Base-by-base conservation (phyloP, 1,140 invertebrate genomes). In the Conus betulinus region DNA sequence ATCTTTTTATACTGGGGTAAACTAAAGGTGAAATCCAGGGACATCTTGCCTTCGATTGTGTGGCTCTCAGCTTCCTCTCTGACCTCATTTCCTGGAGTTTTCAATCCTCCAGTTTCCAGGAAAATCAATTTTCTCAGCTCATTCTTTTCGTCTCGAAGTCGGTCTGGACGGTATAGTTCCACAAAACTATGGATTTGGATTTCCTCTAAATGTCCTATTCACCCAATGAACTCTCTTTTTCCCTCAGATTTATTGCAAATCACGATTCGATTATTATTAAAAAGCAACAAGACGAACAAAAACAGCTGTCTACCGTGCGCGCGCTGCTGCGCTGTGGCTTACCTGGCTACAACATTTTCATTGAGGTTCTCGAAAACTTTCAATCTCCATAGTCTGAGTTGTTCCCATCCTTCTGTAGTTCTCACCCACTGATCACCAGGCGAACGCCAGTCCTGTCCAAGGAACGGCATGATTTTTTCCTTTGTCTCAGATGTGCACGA, bases 401-500 rank as follows among this genome's bases (percentile, higher is more conserved):
- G 91, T 90, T 95, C 94, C 95, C 95, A 95, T 87, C 98, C 98
- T 95, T 98, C 98, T 91, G 98, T 97, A 60, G 98, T 99, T 96
- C 99, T 99, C 25, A 99, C 98, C 99, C 99, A 99, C 93, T 98
- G 97, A 95, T 99, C 99, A 63, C 99, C 99, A 74, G 98, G 98
- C 88, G 98, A 99, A 93, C 98, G 91, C 95, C 96, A 97, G 91
- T 97, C 96, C 93, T 95, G 94, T 89, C 96, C 96, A 89, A 96
- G 94, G 96, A 99, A 99, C 92, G 99, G 98, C 99, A 99, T 99
- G 88, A 87, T 95, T 82, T 39, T 39, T 85, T 82, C n/a, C 55
- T 39, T 85, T 79, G 52, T 89, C 23, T n/a, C 17, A 52, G 57
- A 67, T 7, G 5, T 78, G 27, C 23, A 71, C 63, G 5, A 57